Conservation (phyloP, 2,888 invertebrate species). For the Lasioglossum figueresi region DNA sequence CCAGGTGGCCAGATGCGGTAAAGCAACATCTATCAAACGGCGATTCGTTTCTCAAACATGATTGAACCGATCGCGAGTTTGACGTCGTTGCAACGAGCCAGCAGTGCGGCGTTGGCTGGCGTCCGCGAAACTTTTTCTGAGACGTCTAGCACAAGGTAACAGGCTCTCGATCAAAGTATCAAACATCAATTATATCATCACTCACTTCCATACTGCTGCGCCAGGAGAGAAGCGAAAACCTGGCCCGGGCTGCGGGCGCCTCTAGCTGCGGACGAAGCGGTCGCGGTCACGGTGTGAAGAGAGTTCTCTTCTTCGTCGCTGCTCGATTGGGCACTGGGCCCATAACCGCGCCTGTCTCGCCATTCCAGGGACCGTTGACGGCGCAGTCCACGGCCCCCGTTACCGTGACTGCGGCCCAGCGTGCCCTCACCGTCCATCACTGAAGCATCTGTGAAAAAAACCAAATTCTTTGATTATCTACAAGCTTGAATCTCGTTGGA, state of each 20-base stretch:
- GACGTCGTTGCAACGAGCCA: not conserved
- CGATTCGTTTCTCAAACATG: constrained; percentile 29
- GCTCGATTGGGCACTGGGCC: constrained; percentile 84
- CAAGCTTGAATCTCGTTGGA: not conserved
- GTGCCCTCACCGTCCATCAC: constrained; percentile 80
- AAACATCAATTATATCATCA: constrained; percentile 56
- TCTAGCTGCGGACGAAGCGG: constrained; percentile 67
- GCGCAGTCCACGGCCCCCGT: constrained; percentile 82
- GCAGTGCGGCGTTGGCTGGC: not conserved
- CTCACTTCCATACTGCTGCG: constrained; percentile 78
- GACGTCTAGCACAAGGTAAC: constrained; percentile 18
- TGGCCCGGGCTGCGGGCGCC: constrained; percentile 78
- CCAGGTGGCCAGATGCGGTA: not conserved
- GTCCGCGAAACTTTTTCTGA: constrained; percentile 28
- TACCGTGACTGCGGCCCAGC: constrained; percentile 80
- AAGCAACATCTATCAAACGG: constrained; percentile 12
- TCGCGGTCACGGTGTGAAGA: constrained; percentile 74
- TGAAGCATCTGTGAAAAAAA: constrained; percentile 74
- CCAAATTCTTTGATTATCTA: not conserved
- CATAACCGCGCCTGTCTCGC: constrained; percentile 86
- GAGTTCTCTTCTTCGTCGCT: constrained; percentile 79
- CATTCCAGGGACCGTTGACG: constrained; percentile 87
- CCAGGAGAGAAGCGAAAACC: constrained; percentile 76
- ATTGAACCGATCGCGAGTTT: not conserved
- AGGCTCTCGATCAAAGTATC: constrained; percentile 48